Evolutionary conservation across 2,888 invertebrate species (phyloP), one percentile per base, ranked within the genome.

Genomic region (Lamellibrachia satsuma): DNA sequence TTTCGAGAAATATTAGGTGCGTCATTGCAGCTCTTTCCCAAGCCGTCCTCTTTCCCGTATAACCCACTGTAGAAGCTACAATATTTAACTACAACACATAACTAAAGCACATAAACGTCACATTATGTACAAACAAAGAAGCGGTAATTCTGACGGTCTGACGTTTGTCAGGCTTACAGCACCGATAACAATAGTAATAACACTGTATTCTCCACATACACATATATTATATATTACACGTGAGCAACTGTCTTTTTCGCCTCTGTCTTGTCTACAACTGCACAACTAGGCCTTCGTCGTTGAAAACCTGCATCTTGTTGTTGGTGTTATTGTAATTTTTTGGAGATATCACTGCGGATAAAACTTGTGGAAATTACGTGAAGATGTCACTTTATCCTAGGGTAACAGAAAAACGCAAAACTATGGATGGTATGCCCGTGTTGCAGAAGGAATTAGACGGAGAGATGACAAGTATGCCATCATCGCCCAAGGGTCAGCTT

Each of bases 401-500:
- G n/a, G 75, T 75, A 75, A 75, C 75, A 75, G 75, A 75, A 75
- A 75, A 75, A 75, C 75, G 75, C 75, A 75, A 75, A 75, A 75
- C 75, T 15, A 75, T 75, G 75, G 75, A 75, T 75, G 75, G 75
- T 75, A 75, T 75, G 75, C 75, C 75, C 75, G 75, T 75, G 75
- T 75, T 75, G 22, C 75, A 75, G 75, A 75, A 75, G 11, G 75
- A 75, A 75, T 75, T 75, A 75, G 75, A n/a, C 75, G 75, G 22
- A 11, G 75, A 15, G 75, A 75, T 75, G 75, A 75, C 75, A 75
- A 75, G 75, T n/a, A 75, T 75, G 75, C 75, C 75, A 75, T 75
- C 75, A 22, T 75, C 75, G 22, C 75, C 75, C 75, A 75, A 75
- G n/a, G 75, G 75, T 75, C 93, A 93, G 39, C 75, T 98, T 98